Base-by-base conservation (phyloP, 1,140 invertebrate species). In the Pissodes strobi region DNA sequence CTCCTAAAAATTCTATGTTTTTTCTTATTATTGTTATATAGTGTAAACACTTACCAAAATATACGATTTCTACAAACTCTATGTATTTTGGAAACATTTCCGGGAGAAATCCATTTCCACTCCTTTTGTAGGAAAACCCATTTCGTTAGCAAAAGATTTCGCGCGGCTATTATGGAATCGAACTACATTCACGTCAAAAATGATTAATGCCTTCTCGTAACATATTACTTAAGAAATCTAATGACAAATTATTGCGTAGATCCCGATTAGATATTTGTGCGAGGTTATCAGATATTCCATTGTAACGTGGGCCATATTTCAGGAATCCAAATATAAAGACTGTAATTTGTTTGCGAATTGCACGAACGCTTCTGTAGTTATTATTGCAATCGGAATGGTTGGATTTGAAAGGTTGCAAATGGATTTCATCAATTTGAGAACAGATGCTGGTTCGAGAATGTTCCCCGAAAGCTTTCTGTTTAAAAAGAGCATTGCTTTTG, bases 171-270 rank as follows among this genome's bases (percentile, higher is more conserved):
- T 55, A 38, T 55, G 39, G 17, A 38, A 60, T 21, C 18, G 38
- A 66, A 41, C 49, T 41, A 52, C 45, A 68, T 68, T 70, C 51
- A 67, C 55, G 68, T 70, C 68, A 61, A 52, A 43, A 45, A 45
- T 69, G 68, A 70, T 67, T 61, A 68, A 70, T 70, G 66, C 21
- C 45, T 22, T 22, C 13, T 21, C 39, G 27, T 63, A 55, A 66
- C 64, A 62, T 61, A 64, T 66, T 69, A 71, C 64, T 71, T 66
- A 69, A 69, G 60, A 49, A 67, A 64, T 69, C 52, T 69, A 71
- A 71, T 71, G 69, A 71, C 69, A 68, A 71, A 71, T 71, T 55
- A 71, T 69, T 46, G 46, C 52, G 39, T 56, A 64, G 69, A 71
- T 71, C 37, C 43, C 53, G 69, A 64, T 69, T 64, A 71, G 69